phyloP scores from a whole-genome alignment of 2,888 invertebrate genomes.

The Smittia aterrima region DNA sequence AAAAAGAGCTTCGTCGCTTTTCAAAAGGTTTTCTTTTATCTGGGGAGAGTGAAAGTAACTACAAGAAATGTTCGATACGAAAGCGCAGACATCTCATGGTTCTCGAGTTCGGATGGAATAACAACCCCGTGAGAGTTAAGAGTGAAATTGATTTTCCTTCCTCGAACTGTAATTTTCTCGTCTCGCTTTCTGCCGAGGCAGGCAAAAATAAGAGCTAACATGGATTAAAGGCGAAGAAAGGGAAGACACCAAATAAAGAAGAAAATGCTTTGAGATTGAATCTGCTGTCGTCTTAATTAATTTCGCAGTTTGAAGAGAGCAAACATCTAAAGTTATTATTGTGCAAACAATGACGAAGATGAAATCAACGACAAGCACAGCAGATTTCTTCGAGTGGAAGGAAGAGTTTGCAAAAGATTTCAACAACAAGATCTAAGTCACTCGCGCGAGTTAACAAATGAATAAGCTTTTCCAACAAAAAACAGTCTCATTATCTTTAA shows the following conservation, averaged over 20 bases:
- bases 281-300: not conserved
- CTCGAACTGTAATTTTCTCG: not conserved
- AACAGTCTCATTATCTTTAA: conserved; percentile 3
- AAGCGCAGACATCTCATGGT: not conserved
- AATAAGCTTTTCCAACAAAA: not conserved
- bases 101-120: not conserved
- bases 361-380: not conserved
- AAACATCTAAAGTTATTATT: not conserved
- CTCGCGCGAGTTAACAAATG: too few species aligned
- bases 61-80: not conserved
- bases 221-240: too few species aligned
- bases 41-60: not conserved
- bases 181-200: not conserved
- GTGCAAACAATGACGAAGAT: not conserved
- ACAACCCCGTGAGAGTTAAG: not conserved
- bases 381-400: too few species aligned
- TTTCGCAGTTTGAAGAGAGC: not conserved
- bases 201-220: not conserved
- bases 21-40: not conserved
- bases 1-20: not conserved
- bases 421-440: too few species aligned
- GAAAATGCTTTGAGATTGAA: not conserved
- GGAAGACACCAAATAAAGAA: not conserved
- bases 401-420: too few species aligned
- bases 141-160: conserved; percentile 11